These are phyloP conservation scores for Crocallis elinguaria DNA, from an alignment of 2,888 invertebrate species.

Conservation along the genomic window DNA sequence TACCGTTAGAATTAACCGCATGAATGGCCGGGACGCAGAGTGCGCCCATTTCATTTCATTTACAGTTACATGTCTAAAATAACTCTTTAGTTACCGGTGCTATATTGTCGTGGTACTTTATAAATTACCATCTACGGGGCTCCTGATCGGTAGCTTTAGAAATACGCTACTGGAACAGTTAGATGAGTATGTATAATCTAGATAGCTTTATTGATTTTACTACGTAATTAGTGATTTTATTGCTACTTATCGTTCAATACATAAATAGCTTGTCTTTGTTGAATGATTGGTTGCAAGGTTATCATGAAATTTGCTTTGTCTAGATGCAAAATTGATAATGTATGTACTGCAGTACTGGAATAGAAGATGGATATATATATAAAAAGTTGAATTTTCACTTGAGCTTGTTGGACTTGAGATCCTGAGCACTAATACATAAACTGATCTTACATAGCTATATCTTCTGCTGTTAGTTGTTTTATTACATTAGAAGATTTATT, in stretches of 20 bases:
- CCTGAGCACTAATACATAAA: no score
- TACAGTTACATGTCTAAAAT: conserved; percentile 59
- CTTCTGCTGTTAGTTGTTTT: no score
- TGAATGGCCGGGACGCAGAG: conserved; percentile 56
- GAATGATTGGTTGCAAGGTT: conserved; percentile 2
- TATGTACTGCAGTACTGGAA: no score
- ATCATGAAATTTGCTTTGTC: conserved; percentile 3
- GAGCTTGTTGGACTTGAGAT: no score
- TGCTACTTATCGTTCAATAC: conserved; percentile 1
- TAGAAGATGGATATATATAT: no score
- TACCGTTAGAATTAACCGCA: conserved; percentile 61
- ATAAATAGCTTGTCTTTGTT: not conserved
- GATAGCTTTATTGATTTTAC: not conserved
- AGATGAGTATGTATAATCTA: not conserved
- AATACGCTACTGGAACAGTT: not conserved
- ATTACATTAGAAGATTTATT: no score
- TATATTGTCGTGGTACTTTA: conserved; percentile 34
- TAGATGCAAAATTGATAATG: not conserved
- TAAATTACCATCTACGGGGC: conserved; percentile 4
- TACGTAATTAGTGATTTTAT: not conserved
- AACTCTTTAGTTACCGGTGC: conserved; percentile 50
- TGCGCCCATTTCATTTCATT: conserved; percentile 48
- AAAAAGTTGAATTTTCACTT: no score
- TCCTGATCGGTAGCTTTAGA: not conserved
- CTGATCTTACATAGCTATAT: no score